Base-by-base conservation (phyloP, 2,113 vertebrate species). In the Dendropsophus ebraccatus region DNA sequence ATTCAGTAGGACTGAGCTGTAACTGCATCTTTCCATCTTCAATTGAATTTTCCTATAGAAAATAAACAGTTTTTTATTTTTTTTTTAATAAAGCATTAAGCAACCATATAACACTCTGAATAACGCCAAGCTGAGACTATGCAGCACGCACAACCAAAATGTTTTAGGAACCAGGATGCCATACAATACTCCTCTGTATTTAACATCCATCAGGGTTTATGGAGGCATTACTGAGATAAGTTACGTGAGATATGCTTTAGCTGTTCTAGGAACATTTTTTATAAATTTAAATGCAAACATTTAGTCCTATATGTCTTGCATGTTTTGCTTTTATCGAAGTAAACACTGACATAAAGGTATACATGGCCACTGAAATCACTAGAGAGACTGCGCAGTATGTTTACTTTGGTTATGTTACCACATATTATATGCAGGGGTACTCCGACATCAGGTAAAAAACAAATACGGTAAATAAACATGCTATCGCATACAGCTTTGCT, bases 171-270 rank as follows among this genome's bases (percentile, higher is more conserved):
- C 50, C n/a, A 19, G 28, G 19, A 50, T 72, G 32, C 11, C 78
- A 74, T 74, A 47, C 77, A 86, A 79, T 81, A 81, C 58, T 74
- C 54, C 77, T 81, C 32, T 19, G 8, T 28, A 85, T 54, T 70
- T 78, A 65, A 77, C 72, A 84, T 50, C 25, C 37, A 37, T 54
- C 65, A 11, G 52, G 10, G 7, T 35, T 25, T 72, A 60, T n/a
- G 5, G 37, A 32, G 19, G 23, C 73, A 17, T 35, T 56, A 56
- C 19, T 56, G 56, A 10, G 23, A 9, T 9, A 58, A 21, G 28
- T 7, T 5, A 32, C n/a, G n/a, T n/a, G n/a, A 65, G 13, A 32
- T 16, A 65, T 30, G 28, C 4, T 17, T 28, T 62, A 65, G 28
- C 16, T 30, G 25, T 65, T 65, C 13, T 32, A 0, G 28, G 17